A percentile compares a stretch with the other conserved stretches of the same genome.
Evolutionary conservation across 2,113 vertebrate species (phyloP).

Genomic region (Progne subis): DNA sequence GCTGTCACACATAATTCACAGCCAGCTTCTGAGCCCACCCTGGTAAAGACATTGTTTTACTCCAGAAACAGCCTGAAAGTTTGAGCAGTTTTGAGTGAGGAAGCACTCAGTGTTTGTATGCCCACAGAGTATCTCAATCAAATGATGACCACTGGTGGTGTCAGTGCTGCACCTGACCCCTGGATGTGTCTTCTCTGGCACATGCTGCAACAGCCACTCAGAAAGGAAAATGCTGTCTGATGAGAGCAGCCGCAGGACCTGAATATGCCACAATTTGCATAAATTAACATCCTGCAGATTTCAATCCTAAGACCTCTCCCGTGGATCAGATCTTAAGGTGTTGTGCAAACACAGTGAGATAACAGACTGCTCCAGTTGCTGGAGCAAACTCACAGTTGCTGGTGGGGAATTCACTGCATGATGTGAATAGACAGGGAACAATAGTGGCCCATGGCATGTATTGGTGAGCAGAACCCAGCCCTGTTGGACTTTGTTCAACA

Average conservation of each 20-base stretch:
- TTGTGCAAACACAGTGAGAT: background rate
- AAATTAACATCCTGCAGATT: background rate
- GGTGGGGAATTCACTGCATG: background rate
- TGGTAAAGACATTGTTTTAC: background rate
- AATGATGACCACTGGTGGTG: background rate
- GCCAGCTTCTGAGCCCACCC: background rate
- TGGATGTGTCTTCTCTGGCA: background rate
- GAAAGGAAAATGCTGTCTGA: background rate
- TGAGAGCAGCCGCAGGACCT: background rate
- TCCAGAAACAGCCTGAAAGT: background rate
- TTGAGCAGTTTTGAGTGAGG: background rate
- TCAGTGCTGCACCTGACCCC: background rate
- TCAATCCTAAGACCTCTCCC: background rate
- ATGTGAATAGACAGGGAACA: background rate
- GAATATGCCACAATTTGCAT: background rate
- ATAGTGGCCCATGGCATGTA: accelerated
- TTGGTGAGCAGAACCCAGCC: background rate
- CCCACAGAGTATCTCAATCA: background rate
- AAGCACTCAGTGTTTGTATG: background rate
- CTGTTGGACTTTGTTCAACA: background rate
- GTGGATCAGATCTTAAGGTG: background rate
- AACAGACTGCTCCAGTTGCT: background rate
- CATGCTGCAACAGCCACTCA: background rate
- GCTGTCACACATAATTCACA: background rate
- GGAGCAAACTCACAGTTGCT: background rate